Conservation (phyloP, 2,888 invertebrate genomes). For the Lydus trimaculatus region DNA sequence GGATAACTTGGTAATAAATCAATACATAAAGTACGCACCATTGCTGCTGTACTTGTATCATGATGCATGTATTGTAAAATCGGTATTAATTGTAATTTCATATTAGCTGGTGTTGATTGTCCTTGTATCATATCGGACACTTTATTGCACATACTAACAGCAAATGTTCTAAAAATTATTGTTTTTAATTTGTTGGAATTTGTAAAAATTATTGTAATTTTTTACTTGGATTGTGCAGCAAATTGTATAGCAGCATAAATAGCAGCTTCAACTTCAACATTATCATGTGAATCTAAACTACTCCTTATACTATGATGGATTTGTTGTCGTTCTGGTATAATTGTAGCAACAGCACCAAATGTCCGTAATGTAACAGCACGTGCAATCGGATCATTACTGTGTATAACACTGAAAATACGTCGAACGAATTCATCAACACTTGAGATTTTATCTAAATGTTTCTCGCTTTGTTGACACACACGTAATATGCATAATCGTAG, state of each 20-base stretch:
- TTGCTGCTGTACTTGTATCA: constrained; percentile 66
- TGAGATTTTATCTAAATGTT: constrained; percentile 93
- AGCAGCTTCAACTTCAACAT: constrained; percentile 95
- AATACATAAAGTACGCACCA: constrained; percentile 78
- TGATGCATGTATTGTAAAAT: constrained; percentile 95
- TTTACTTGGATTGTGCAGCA: constrained; percentile 89
- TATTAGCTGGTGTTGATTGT: constrained; percentile 89
- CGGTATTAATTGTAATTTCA: constrained; percentile 89
- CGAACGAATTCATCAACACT: constrained; percentile 94
- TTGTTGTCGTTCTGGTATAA: constrained; percentile 92
- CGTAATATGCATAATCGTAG: constrained; percentile 89
- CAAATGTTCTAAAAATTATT: constrained; percentile 79
- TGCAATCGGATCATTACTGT: constrained; percentile 97
- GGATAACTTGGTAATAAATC: constrained; percentile 80
- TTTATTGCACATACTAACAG: constrained; percentile 94
- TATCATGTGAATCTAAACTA: constrained; percentile 92
- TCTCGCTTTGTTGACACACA: constrained; percentile 94
- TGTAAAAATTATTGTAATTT: too few relatives aligned
- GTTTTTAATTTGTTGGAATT: neutral
- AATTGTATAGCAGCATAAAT: constrained; percentile 95
- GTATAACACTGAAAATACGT: constrained; percentile 90
- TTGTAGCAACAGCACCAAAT: constrained; percentile 89
- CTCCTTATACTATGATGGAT: constrained; percentile 94
- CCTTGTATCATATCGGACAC: constrained; percentile 95
- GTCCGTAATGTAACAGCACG: constrained; percentile 89